These are phyloP conservation scores for Astreopora myriophthalma DNA, from an alignment of 64 coral and sea anemone genomes.

Conservation along the genomic window DNA sequence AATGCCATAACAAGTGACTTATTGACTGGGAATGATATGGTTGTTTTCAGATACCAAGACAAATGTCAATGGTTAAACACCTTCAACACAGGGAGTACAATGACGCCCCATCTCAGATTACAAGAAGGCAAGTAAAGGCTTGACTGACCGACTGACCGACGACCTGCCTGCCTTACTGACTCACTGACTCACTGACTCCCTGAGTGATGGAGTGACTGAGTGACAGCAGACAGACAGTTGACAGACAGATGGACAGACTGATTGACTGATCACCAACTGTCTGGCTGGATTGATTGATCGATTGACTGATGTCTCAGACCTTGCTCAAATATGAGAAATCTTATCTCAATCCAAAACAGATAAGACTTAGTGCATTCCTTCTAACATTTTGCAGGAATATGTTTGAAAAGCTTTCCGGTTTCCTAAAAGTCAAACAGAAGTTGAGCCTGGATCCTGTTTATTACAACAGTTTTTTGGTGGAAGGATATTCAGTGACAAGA, in stretches of 20 bases:
- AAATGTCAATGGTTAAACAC: not conserved
- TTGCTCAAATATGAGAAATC: too few relatives aligned
- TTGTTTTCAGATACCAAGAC: slow-evolving; percentile 17
- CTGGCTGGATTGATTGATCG: too few relatives aligned
- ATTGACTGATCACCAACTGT: too few relatives aligned
- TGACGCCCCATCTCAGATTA: not conserved
- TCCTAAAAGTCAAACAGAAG: slow-evolving; percentile 53
- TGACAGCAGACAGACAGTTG: too few relatives aligned
- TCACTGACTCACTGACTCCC: too few relatives aligned
- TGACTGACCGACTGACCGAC: too few relatives aligned
- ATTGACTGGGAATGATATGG: not conserved
- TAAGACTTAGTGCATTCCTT: not conserved
- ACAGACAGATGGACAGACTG: too few relatives aligned
- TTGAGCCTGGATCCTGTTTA: slow-evolving; percentile 10
- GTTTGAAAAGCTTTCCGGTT: slow-evolving; percentile 35
- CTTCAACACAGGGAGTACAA: slow-evolving; percentile 2
- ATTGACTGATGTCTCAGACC: too few relatives aligned
- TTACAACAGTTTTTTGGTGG: too few relatives aligned
- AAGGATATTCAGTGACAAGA: slow-evolving; percentile 18
- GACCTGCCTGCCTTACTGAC: too few relatives aligned
- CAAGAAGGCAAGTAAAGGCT: not conserved
- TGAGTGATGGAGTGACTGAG: too few relatives aligned
- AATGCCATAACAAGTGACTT: not conserved
- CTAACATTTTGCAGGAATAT: not conserved
- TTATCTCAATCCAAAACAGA: too few relatives aligned